Evolutionary conservation across 2,797 vertebrate species (phyloP).

Genomic region (Acrocephalus scirpaceus): DNA sequence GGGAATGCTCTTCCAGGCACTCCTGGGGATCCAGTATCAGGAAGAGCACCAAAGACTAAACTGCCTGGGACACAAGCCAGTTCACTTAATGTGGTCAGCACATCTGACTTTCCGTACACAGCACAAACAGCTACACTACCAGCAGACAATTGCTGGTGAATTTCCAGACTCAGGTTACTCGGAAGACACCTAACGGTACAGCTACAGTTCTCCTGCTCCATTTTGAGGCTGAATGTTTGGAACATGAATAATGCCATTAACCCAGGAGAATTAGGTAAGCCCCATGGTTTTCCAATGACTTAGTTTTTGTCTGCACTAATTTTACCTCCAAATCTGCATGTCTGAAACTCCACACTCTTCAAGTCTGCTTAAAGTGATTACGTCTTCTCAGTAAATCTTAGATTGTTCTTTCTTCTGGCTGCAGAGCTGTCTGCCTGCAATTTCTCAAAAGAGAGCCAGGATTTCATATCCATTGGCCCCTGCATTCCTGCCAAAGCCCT

Average conservation of each 20-base stretch:
- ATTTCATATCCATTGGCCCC: slow-evolving; percentile 66
- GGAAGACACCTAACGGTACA: not conserved
- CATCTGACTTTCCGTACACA: not conserved
- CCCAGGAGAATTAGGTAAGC: slow-evolving; percentile 26
- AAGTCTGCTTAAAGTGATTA: slow-evolving; percentile 55
- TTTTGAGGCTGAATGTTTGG: not conserved
- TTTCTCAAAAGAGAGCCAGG: slow-evolving; percentile 51
- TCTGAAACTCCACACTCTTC: slow-evolving; percentile 51
- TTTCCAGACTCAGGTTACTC: not conserved
- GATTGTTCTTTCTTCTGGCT: slow-evolving; percentile 61
- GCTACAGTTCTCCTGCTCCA: not conserved
- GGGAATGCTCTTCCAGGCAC: not conserved
- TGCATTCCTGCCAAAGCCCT: slow-evolving; percentile 79
- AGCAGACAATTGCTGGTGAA: not conserved
- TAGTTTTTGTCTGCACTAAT: slow-evolving; percentile 30
- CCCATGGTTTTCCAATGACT: slow-evolving; percentile 47
- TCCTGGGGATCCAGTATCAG: not conserved
- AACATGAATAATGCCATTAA: slow-evolving; percentile 32
- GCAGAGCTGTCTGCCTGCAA: slow-evolving; percentile 44
- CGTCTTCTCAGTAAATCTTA: slow-evolving; percentile 42
- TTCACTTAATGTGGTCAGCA: not conserved
- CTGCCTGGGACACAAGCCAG: not conserved
- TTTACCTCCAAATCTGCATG: slow-evolving; percentile 46
- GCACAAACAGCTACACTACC: not conserved
- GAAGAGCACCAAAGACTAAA: not conserved